Conservation (phyloP, 1,140 invertebrate species). For the Papilio aristodemus region DNA sequence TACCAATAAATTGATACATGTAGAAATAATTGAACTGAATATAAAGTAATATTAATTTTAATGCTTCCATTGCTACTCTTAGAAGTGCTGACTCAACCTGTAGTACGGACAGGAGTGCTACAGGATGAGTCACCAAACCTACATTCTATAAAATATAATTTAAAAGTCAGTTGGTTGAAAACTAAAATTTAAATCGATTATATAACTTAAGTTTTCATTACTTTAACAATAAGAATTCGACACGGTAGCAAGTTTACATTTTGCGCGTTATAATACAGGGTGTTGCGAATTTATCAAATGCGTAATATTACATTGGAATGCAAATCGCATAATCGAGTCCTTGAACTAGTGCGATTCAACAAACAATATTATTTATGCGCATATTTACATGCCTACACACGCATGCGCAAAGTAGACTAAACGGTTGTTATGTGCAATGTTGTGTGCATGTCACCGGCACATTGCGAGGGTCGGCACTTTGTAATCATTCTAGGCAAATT, state of each 20-base stretch:
- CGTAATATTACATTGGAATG: background rate
- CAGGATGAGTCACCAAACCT: no score
- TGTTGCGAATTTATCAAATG: conserved; percentile 12
- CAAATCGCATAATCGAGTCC: background rate
- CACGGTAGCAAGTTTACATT: background rate
- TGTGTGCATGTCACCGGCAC: no score
- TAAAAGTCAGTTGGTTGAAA: no score
- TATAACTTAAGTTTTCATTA: background rate
- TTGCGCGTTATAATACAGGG: background rate
- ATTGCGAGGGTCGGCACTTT: no score
- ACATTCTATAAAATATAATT: no score
- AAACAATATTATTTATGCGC: background rate
- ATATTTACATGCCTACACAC: background rate
- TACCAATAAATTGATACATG: no score
- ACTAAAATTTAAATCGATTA: background rate
- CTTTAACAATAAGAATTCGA: background rate
- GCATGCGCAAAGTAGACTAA: background rate
- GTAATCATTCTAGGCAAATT: no score
- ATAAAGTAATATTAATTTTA: no score
- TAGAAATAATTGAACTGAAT: no score
- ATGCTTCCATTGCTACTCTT: no score
- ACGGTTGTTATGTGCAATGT: background rate
- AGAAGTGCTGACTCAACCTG: no score
- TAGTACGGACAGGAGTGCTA: no score
- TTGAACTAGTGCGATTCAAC: background rate